Evolutionary conservation across 2,888 invertebrate species (phyloP).

Genomic region (Chrysodeixis includens): DNA sequence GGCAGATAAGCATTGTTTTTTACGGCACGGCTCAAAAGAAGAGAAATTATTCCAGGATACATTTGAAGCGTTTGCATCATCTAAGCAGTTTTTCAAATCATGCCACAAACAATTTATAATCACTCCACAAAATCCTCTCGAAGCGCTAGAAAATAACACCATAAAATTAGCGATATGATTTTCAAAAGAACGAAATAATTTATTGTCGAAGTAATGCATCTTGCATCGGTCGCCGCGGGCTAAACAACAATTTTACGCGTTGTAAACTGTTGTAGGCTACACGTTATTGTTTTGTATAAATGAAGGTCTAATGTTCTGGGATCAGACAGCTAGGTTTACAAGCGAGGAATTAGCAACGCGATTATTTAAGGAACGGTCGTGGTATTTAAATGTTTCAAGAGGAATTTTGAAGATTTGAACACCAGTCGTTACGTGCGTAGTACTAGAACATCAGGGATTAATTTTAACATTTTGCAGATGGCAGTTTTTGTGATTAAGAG

Average conservation of each 20-base stretch:
- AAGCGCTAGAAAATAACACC: constrained; percentile 4
- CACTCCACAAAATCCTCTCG: background rate
- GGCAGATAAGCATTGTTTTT: too few relatives aligned
- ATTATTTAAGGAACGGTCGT: background rate
- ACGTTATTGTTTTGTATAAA: constrained; percentile 45
- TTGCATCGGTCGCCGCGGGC: constrained; percentile 50
- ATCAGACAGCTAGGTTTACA: background rate
- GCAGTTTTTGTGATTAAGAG: too few relatives aligned
- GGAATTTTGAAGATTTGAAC: too few relatives aligned
- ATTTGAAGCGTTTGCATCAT: too few relatives aligned
- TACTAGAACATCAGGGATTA: too few relatives aligned
- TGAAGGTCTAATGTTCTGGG: background rate
- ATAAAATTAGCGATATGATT: constrained; percentile 32
- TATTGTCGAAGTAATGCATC: constrained; percentile 52
- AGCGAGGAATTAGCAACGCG: background rate
- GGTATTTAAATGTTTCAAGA: too few relatives aligned
- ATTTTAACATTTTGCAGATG: too few relatives aligned
- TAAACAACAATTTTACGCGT: constrained; percentile 47
- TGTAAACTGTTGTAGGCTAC: constrained; percentile 33
- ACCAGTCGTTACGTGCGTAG: too few relatives aligned
- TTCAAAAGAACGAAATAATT: constrained; percentile 45
- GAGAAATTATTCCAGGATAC: too few relatives aligned
- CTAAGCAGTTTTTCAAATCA: background rate
- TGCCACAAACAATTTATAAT: background rate
- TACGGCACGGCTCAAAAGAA: too few relatives aligned